Percentiles rank a stretch among this genome's conserved stretches.
Evolutionary conservation across 2,113 vertebrate genomes (phyloP).

Genomic region (Penelope pileata): DNA sequence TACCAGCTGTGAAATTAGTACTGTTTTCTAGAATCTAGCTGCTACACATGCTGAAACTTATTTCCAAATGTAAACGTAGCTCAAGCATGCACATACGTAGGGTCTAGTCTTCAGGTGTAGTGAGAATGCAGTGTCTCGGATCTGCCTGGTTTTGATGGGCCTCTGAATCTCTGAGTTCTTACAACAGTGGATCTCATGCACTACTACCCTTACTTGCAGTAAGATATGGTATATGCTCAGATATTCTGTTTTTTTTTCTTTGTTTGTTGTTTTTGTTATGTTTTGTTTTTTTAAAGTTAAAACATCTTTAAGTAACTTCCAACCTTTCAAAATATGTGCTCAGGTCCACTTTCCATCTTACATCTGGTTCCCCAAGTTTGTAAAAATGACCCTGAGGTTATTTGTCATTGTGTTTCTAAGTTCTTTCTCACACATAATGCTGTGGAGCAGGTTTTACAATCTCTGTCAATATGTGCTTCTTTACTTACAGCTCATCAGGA

Average conservation of each 20-base stretch:
- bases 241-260: background rate
- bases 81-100: background rate
- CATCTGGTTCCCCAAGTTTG: constrained; percentile 10
- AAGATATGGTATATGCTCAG: background rate
- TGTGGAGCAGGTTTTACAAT: constrained; percentile 45
- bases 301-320: background rate
- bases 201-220: background rate
- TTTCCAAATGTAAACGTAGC: background rate
- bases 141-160: background rate
- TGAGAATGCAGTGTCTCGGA: background rate
- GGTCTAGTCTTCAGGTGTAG: background rate
- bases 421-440: background rate
- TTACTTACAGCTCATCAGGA: background rate
- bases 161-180: background rate
- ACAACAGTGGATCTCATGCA: background rate
- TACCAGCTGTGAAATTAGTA: background rate
- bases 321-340: background rate
- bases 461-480: background rate
- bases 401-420: constrained; percentile 27
- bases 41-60: background rate
- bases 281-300: background rate
- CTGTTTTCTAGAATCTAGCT: background rate
- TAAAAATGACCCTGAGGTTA: constrained; percentile 23
- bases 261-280: background rate
- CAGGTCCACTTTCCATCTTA: background rate